A percentile compares a stretch with the other conserved stretches of the same genome.
Evolutionary conservation across 2,888 invertebrate genomes (phyloP).

Genomic region (Pollenia angustigena): DNA sequence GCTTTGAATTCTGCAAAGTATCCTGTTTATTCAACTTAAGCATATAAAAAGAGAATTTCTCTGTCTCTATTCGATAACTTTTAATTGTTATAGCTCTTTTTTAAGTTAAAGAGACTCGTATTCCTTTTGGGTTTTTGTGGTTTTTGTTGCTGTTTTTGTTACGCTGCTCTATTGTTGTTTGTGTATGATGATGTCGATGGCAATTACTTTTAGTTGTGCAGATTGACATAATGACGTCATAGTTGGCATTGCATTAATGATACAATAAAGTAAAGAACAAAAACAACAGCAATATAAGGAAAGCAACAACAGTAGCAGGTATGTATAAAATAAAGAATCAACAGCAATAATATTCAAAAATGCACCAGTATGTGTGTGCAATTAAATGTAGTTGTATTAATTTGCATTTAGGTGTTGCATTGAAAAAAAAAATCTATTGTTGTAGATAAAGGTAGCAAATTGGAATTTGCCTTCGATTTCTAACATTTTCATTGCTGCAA

Average conservation of each 20-base stretch:
- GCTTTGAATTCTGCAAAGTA: conserved; percentile 20
- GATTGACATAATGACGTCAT: conserved; percentile 75
- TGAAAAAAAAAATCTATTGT: neutral
- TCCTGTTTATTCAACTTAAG: neutral
- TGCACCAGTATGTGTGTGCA: neutral
- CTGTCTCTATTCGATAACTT: neutral
- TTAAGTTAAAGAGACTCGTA: neutral
- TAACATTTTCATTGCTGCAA: no score
- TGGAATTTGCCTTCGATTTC: no score
- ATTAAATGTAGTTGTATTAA: neutral
- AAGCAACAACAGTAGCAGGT: conserved; percentile 3
- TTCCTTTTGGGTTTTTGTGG: neutral
- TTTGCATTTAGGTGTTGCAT: neutral
- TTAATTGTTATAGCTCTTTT: neutral
- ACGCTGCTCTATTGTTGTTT: conserved; percentile 40
- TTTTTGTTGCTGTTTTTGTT: conserved; percentile 1
- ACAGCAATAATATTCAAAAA: conserved; percentile 33
- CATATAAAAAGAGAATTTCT: no score
- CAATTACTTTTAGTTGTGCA: conserved; percentile 72
- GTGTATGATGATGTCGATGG: conserved; percentile 47
- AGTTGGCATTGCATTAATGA: conserved; percentile 75
- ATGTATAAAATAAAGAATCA: neutral
- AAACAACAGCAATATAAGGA: conserved; percentile 14
- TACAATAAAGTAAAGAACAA: conserved; percentile 47
- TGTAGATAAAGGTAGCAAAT: neutral